Base-by-base conservation (phyloP, 2,113 vertebrate genomes). In the Nothoprocta pentlandii region DNA sequence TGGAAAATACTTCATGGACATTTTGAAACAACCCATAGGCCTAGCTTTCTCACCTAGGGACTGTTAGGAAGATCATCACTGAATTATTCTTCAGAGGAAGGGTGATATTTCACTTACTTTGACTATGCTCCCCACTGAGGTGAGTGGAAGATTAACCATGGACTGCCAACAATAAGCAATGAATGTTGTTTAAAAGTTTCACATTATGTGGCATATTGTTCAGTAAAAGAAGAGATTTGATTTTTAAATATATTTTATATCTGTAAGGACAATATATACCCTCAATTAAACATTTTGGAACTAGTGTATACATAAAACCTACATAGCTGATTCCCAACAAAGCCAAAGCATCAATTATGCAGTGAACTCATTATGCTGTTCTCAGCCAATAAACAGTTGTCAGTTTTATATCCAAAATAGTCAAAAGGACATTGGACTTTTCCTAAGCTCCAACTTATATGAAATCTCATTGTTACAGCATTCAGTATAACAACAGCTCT, bases 401-500 rank as follows among this genome's bases (percentile, higher is more conserved):
- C 64, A 74, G 21, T 44, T 95, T 92, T 94, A 49, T 95, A 90
- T 66, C 69, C 92, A 90, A 79, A 71, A 67, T 17, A 32, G 23
- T 46, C 44, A 26, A 71, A 94, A 92, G 47, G 80, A 87, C 93
- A 90, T 88, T 91, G 80, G 86, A 93, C 25, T 88, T 94, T 93
- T 94, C 84, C 76, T 93, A 90, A 91, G 47, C 59, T 54, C 32
- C 42, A 92, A 80, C 56, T 73, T 88, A 90, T 95, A 96, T 92
- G 90, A 95, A 95, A 94, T 94, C 87, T 88, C 76, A 96, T 95
- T 97, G 91, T 93, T 96, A 92, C 1, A 1, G 81, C 75, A 84
- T 85, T 96, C 93, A 96, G 62, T 64, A 30, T 80, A 81, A 95
- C 93, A 97, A 97, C 92, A 56, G 85, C 49, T 70, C 80, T 92